A percentile compares a stretch with the other conserved stretches of the same genome.
Evolutionary conservation across 2,113 vertebrate species (phyloP).

Genomic region (Engystomops pustulosus): DNA sequence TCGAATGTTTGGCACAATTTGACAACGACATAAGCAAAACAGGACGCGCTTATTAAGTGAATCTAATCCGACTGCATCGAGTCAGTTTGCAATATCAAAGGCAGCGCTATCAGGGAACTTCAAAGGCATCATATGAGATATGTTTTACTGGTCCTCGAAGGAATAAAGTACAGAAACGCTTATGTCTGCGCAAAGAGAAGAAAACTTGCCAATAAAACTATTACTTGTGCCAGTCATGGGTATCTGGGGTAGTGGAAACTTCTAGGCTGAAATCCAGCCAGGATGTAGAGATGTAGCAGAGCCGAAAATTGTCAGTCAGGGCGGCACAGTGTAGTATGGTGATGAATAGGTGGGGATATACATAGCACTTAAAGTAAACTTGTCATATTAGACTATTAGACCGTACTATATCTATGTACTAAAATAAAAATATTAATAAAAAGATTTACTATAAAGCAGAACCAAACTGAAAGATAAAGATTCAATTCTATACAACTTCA

Average conservation of each 20-base stretch:
- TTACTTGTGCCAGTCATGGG: not conserved
- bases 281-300: not conserved
- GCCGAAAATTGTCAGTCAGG: not conserved
- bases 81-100: conserved; percentile 48
- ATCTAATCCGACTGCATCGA: conserved; percentile 46
- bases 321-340: not conserved
- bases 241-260: not conserved
- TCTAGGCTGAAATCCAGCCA: not conserved
- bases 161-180: conserved; percentile 32
- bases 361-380: too few species aligned
- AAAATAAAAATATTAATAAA: too few species aligned
- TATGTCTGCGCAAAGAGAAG: not conserved
- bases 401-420: too few species aligned
- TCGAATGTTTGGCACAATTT: not conserved
- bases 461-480: too few species aligned
- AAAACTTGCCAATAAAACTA: conserved; percentile 1
- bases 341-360: not conserved
- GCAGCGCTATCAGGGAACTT: conserved; percentile 43
- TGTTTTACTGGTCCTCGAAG: conserved; percentile 24
- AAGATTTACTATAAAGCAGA: too few species aligned
- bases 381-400: too few species aligned
- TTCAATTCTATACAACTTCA: too few species aligned
- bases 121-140: conserved; percentile 55
- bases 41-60: conserved; percentile 48
- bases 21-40: conserved; percentile 40